phyloP scores from a whole-genome alignment of 1,140 invertebrate species.

The Subanguina moxae region DNA sequence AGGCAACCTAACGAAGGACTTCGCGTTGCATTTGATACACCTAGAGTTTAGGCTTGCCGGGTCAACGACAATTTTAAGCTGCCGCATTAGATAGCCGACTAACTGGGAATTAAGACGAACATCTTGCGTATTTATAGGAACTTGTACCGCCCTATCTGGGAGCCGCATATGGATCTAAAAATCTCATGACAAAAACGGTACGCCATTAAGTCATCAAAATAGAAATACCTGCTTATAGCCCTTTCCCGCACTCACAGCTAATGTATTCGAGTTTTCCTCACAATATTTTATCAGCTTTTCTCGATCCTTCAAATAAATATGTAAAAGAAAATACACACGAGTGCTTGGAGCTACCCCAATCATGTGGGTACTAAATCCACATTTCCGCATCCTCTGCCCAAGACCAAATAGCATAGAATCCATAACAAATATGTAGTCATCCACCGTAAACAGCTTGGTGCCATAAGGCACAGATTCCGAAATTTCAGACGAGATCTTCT shows the following conservation, averaged over 20 bases:
- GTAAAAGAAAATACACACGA: background rate
- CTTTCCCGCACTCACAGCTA: slow-evolving; percentile 31
- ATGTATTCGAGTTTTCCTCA: slow-evolving; percentile 7
- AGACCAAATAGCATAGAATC: slow-evolving; percentile 63
- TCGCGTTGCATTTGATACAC: slow-evolving; percentile 16
- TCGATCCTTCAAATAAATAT: slow-evolving; percentile 11
- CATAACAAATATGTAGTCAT: slow-evolving; percentile 54
- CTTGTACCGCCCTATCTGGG: slow-evolving; percentile 5
- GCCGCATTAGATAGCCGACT: slow-evolving; percentile 20
- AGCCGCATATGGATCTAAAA: slow-evolving; percentile 10
- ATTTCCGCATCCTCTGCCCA: slow-evolving; percentile 66
- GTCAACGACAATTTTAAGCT: slow-evolving; percentile 24
- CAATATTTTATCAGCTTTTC: slow-evolving; percentile 26
- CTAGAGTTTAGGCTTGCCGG: slow-evolving; percentile 30
- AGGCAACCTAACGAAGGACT: background rate
- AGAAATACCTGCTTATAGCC: slow-evolving; percentile 23
- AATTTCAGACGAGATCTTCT: background rate
- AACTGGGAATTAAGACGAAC: slow-evolving; percentile 15
- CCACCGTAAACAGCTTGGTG: background rate
- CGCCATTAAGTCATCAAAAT: background rate
- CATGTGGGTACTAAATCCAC: slow-evolving; percentile 68
- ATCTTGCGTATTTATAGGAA: slow-evolving; percentile 26
- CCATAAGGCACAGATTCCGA: background rate
- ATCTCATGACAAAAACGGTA: background rate
- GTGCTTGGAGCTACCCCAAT: slow-evolving; percentile 51